Conservation (phyloP, 1,140 invertebrate species). For the Lordiphosa mommai region DNA sequence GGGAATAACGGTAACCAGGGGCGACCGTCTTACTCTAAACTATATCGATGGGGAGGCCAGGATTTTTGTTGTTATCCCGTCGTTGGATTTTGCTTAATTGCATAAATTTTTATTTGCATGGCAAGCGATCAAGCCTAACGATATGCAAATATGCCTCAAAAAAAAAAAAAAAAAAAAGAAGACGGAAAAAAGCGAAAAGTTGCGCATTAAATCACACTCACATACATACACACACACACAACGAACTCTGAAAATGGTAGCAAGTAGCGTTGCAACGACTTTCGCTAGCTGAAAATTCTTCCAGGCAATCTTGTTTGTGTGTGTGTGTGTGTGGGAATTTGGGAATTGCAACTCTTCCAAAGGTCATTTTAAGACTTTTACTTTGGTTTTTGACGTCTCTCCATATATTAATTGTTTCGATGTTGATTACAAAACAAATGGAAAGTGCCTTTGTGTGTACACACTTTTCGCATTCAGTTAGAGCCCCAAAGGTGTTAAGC, state of each 20-base stretch:
- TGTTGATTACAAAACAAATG: background rate
- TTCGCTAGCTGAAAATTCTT: conserved; percentile 53
- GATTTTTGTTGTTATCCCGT: conserved; percentile 35
- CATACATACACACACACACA: too few relatives aligned
- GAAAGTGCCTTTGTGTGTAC: conserved; percentile 2
- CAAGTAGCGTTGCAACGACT: conserved; percentile 37
- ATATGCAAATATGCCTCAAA: conserved; percentile 58
- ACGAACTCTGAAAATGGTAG: conserved; percentile 62
- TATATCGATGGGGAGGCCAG: conserved; percentile 9
- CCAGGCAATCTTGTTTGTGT: conserved; percentile 27
- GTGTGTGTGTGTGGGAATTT: conserved; percentile 46
- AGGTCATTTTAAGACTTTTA: conserved; percentile 50
- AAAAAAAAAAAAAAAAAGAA: conserved; percentile 16
- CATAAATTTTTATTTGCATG: conserved; percentile 73
- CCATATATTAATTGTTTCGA: conserved; percentile 27
- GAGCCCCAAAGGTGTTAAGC: too few relatives aligned
- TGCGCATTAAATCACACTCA: conserved; percentile 65
- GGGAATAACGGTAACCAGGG: conserved; percentile 27
- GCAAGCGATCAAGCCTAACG: conserved; percentile 55
- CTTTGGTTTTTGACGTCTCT: too few relatives aligned
- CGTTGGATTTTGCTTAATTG: conserved; percentile 72
- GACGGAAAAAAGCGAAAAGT: conserved; percentile 33
- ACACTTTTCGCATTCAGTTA: background rate
- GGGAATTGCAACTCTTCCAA: conserved; percentile 26
- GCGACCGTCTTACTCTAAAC: conserved; percentile 1